Evolutionary conservation across 2,888 invertebrate genomes (phyloP), one percentile per base, ranked within the genome.

Genomic region (Campopleginae sp.): DNA sequence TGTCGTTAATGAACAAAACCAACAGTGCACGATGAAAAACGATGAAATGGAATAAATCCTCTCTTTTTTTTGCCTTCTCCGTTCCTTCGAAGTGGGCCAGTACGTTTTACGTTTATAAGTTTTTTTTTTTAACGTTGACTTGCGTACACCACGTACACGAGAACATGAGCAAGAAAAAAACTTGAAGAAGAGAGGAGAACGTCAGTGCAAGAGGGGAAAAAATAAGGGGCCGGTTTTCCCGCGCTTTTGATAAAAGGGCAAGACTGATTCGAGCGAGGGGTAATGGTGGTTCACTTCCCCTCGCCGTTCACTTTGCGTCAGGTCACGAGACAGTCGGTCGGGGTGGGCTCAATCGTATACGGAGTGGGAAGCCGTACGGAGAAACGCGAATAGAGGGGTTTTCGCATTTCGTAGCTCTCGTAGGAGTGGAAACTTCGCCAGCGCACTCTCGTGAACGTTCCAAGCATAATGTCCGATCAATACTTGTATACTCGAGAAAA

Each of bases 401-500:
- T 68, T 74, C n/a, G 74, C 74, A 66, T 66, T 27, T 44, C 44
- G 65, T 48, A 65, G 44, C 68, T 72, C 48, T 19, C 31, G 48
- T 42, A 27, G 38, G 31, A 54, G 74, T 46, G 66, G 80, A 46
- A 65, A 51, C 33, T 68, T 68, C 68, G 54, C 68, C 44, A 68
- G 76, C 74, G 84, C 71, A 17, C 77, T 66, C 80, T 80, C 33
- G 80, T 33, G 85, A 71, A 48, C 54, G 61, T 17, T 63, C 74
- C n/a, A 46, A 61, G 75, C 42, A 71, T 63, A 42, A 66, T 38
- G 63, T 58, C 88, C 88, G 91, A 92, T 92, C 92, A 92, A 92
- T 92, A 92, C 92, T 91, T 89, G 90, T 90, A 91, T 90, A 92
- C 92, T 89, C 89, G 85, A 87, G 80, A 82, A 82, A 82, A 74